A percentile compares a stretch with the other conserved stretches of the same genome.
phyloP scores from a whole-genome alignment of 1,140 invertebrate species.

The Nephotettix cincticeps region DNA sequence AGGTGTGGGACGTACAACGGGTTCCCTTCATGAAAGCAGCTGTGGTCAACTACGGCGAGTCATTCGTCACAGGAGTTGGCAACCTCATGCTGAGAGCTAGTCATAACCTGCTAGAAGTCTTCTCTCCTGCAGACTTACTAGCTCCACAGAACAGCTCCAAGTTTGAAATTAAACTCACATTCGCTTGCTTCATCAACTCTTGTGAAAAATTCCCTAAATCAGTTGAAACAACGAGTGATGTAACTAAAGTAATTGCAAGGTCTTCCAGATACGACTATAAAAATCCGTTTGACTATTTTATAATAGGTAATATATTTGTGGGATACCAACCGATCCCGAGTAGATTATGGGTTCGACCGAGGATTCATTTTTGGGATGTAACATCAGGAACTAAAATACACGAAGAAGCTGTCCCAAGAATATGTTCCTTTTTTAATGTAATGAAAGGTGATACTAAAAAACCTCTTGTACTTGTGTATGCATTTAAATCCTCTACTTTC shows the following conservation, averaged over 20 bases:
- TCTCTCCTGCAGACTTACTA: background rate
- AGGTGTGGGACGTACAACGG: background rate
- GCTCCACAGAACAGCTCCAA: slow-evolving; percentile 9
- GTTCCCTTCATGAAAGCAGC: background rate
- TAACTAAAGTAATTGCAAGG: slow-evolving; percentile 3
- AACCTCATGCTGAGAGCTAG: background rate
- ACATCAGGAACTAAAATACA: background rate
- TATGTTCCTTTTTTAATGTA: background rate
- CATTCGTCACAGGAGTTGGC: slow-evolving; percentile 2
- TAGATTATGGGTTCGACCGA: background rate
- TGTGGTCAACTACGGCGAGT: background rate
- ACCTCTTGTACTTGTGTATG: background rate
- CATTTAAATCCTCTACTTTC: slow-evolving; percentile 12
- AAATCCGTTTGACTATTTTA: slow-evolving; percentile 17
- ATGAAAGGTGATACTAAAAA: slow-evolving; percentile 5
- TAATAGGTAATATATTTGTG: background rate
- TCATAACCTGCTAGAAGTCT: slow-evolving; percentile 7
- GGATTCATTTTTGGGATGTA: slow-evolving; percentile 1
- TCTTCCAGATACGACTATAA: background rate
- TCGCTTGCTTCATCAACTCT: slow-evolving; percentile 9
- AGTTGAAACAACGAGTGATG: slow-evolving; percentile 8
- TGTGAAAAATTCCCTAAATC: background rate
- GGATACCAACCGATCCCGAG: background rate
- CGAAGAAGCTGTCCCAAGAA: background rate
- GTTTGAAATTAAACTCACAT: background rate